Conservation (phyloP, 2,797 vertebrate species). For the Bradypodion pumilum region DNA sequence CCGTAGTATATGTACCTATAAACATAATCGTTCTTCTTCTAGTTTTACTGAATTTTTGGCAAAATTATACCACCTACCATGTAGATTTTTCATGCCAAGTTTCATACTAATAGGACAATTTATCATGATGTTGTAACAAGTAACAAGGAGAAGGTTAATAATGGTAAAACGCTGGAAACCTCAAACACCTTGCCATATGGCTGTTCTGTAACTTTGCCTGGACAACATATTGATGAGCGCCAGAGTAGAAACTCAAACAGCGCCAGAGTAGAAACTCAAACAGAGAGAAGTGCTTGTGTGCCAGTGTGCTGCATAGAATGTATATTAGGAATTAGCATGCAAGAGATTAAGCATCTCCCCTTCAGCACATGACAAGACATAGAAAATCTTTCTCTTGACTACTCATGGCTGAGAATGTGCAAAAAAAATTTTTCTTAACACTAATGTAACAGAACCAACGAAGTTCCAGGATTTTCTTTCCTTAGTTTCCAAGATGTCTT, state of each 20-base stretch:
- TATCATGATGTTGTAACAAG: background rate
- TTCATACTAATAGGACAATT: background rate
- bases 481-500: background rate
- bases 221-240: background rate
- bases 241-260: background rate
- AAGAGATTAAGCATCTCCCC: background rate
- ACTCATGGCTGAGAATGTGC: background rate
- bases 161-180: background rate
- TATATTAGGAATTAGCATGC: background rate
- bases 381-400: background rate
- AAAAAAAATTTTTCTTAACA: background rate
- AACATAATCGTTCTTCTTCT: background rate
- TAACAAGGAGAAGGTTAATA: background rate
- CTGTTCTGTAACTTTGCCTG: background rate
- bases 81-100: background rate
- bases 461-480: background rate
- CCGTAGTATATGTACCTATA: background rate
- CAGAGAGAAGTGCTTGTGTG: background rate
- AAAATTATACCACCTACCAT: background rate
- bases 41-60: background rate
- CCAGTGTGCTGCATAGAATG: background rate
- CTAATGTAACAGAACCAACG: background rate
- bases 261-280: background rate
- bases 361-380: background rate
- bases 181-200: background rate